Base-by-base conservation (phyloP, 2,888 invertebrate species). In the Gasteruption jaculator region DNA sequence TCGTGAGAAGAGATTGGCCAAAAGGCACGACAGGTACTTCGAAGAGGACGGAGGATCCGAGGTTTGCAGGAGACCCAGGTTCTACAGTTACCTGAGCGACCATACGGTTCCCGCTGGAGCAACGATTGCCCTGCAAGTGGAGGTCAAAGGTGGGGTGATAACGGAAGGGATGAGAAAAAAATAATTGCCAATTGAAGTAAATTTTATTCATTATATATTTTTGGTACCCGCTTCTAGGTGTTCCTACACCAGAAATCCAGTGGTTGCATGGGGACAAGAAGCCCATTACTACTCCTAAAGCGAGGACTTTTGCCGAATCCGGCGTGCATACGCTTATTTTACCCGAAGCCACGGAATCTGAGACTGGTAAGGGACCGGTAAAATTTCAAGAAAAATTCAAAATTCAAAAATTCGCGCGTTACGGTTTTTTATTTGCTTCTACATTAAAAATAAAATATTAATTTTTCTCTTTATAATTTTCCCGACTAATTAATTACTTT, bases 101-200 rank as follows among this genome's bases (percentile, higher is more conserved):
- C 81, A 84, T 58, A 78, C 80, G 39, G 86, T 89, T 1, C 80
- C 83, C 3, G 74, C 76, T 43, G 89, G 89, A 1, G 89, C 89
- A 24, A 86, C 87, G 0, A 82, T 88, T 46, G 89, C 88, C 3
- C 77, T 91, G 14, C 87, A 89, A 65, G 86, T 89, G 1, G 85
- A 88, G 68, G 81, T 87, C 22, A 81, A 80, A 64, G 85, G 85
- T 58, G 74, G 18, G 37, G n/a, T 8, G 2, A 12, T 12, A 3
- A 6, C 18, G 15, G 3, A 24, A 33, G 19, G 31, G 11, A 8
- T 15, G 19, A 16, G 24, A 19, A 12, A 22, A n/a, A 31, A 25
- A 41, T 35, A 25, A 12, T 19, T 32, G 11, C 26, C 11, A 12
- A 24, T 14, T 29, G 12, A 4, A 22, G 20, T 29, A 21, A 34